Conservation (phyloP, 2,113 vertebrate genomes). For the Cyprinodon brontotheroides region DNA sequence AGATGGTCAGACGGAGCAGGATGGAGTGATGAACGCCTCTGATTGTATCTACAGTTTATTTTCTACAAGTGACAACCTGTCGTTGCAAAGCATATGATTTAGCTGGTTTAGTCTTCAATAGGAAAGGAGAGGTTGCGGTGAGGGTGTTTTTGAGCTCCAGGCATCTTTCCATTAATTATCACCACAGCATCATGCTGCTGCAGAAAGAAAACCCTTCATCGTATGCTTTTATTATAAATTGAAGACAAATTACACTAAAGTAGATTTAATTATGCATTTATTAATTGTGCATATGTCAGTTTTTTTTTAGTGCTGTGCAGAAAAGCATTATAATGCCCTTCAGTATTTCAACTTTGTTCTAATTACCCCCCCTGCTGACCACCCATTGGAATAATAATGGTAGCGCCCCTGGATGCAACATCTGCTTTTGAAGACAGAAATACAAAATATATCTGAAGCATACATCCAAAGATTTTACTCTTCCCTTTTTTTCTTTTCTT, state of each 20-base stretch:
- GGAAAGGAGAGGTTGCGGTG: background rate
- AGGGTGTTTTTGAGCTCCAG: background rate
- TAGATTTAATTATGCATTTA: background rate
- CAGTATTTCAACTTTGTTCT: background rate
- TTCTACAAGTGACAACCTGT: constrained; percentile 46
- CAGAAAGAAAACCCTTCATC: background rate
- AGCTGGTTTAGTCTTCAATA: background rate
- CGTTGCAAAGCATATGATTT: constrained; percentile 45
- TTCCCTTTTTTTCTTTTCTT: background rate
- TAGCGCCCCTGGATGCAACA: constrained; percentile 37
- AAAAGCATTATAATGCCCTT: background rate
- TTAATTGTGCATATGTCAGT: background rate
- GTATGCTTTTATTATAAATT: background rate
- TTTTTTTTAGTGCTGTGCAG: background rate
- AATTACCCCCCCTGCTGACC: background rate
- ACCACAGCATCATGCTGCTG: background rate
- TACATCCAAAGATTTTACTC: constrained; percentile 25
- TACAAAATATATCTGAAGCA: constrained; percentile 50
- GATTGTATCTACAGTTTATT: constrained; percentile 7
- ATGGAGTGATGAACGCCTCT: constrained; percentile 24
- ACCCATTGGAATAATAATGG: background rate
- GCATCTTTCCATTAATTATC: too few species aligned
- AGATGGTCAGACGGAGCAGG: constrained; percentile 4
- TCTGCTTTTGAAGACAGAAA: constrained; percentile 40
- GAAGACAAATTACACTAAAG: background rate